phyloP scores from a whole-genome alignment of 2,797 vertebrate species.

The Myioborus melanocephalus region DNA sequence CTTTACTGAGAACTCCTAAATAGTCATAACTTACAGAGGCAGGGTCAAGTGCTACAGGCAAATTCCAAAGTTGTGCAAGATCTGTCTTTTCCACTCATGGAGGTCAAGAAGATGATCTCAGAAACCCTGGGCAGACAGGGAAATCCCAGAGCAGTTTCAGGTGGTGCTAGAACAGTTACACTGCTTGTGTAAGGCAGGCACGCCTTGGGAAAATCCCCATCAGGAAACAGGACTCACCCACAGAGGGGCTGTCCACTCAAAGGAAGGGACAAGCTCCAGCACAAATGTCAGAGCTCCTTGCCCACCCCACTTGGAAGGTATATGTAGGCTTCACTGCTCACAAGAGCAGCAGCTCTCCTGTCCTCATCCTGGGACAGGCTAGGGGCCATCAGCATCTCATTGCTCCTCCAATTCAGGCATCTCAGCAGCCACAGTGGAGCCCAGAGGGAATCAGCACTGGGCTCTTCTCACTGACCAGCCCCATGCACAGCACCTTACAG shows the following conservation, averaged over 20 bases:
- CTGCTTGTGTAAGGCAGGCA: rapidly evolving
- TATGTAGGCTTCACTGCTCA: background rate
- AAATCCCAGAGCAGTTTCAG: background rate
- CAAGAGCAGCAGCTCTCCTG: background rate
- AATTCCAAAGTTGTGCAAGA: background rate
- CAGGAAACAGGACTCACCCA: background rate
- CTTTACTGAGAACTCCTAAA: background rate
- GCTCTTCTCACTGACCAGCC: background rate
- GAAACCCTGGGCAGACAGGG: background rate
- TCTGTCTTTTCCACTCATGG: background rate
- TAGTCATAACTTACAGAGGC: background rate
- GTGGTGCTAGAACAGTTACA: background rate
- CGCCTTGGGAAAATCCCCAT: background rate
- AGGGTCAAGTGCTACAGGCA: background rate
- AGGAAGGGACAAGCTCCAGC: background rate
- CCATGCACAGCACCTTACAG: background rate
- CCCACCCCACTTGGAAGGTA: background rate
- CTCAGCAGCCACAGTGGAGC: background rate
- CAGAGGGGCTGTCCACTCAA: background rate
- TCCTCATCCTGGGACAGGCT: background rate
- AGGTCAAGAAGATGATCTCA: background rate
- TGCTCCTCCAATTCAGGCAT: background rate
- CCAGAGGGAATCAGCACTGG: rapidly evolving
- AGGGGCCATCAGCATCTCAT: background rate
- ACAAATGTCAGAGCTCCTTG: background rate